Evolutionary conservation across 2,888 invertebrate species (phyloP).

Genomic region (Ischnura elegans): DNA sequence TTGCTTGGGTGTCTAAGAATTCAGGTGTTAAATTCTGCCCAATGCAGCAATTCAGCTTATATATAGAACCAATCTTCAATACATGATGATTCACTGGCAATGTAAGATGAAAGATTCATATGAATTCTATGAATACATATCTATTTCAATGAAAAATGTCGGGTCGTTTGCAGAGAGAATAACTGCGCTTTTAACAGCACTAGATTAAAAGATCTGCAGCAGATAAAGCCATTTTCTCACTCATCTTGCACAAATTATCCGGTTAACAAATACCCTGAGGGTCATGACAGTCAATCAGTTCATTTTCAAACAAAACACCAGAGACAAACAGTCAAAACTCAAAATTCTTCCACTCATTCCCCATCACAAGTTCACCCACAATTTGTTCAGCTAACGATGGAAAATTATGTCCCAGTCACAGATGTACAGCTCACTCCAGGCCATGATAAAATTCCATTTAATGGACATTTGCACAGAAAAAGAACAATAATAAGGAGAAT

Average conservation of each 20-base stretch:
- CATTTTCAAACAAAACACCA: constrained; percentile 39
- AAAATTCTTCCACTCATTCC: not conserved
- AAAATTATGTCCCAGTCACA: constrained; percentile 35
- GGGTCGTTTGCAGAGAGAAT: constrained; percentile 48
- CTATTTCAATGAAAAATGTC: constrained; percentile 44
- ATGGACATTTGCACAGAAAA: constrained; percentile 8
- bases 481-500: not conserved
- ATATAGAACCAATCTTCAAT: constrained; percentile 32
- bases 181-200: constrained; percentile 65
- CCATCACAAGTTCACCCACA: constrained; percentile 40
- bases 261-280: constrained; percentile 39
- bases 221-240: constrained; percentile 43
- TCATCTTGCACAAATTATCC: constrained; percentile 59
- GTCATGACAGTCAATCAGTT: constrained; percentile 37
- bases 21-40: constrained; percentile 29
- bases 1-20: constrained; percentile 19
- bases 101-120: constrained; percentile 30
- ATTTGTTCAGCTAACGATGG: constrained; percentile 21
- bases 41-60: not conserved
- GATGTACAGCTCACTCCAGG: constrained; percentile 30
- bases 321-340: constrained; percentile 46
- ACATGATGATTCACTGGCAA: constrained; percentile 28
- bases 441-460: constrained; percentile 7
- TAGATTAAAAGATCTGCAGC: constrained; percentile 45
- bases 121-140: constrained; percentile 59